Base-by-base conservation (phyloP, 2,888 invertebrate species). In the Lypha dubia region DNA sequence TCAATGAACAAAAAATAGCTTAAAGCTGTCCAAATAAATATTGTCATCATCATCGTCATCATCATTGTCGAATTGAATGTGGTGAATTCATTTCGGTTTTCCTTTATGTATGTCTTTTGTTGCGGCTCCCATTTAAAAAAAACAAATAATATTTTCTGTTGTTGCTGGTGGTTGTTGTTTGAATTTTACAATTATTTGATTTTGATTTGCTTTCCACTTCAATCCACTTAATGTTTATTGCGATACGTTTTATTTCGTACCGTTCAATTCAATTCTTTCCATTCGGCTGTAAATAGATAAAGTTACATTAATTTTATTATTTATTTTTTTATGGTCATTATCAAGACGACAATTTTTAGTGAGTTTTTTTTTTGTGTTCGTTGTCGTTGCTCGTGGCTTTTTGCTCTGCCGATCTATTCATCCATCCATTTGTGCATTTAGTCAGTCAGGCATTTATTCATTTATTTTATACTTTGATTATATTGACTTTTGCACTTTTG, bases 271-370 rank as follows among this genome's bases (percentile, higher is more conserved):
- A 56, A 58, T 80, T 80, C 44, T 58, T 32, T 68, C 44, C 62
- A 83, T 67, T 77, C 74, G 65, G 60, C 74, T 79, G 74, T 58
- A 80, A 79, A 76, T 79, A 83, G 73, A 79, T 83, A 84, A 83
- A 76, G 67, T 76, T 81, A 68, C 77, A 81, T 84, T 84, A 84
- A 81, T 81, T 84, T 84, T 81, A 84, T 84, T 79, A 84, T 84
- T 81, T 81, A 81, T 77, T 84, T 73, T n/a, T 38, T 84, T 81
- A 84, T 84, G 81, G 81, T 81, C 84, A 81, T 84, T 84, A 84
- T 84, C 81, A 81, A 77, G 81, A 81, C 74, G 84, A 84, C 84
- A 84, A 65, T 84, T 84, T 75, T 77, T 65, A 73, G 11, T 49
- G 22, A 49, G 6, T 53, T 32, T 70, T 60, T 28, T 32, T 20